phyloP scores from a whole-genome alignment of 1,140 invertebrate species.

The Armadillidium nasatum region DNA sequence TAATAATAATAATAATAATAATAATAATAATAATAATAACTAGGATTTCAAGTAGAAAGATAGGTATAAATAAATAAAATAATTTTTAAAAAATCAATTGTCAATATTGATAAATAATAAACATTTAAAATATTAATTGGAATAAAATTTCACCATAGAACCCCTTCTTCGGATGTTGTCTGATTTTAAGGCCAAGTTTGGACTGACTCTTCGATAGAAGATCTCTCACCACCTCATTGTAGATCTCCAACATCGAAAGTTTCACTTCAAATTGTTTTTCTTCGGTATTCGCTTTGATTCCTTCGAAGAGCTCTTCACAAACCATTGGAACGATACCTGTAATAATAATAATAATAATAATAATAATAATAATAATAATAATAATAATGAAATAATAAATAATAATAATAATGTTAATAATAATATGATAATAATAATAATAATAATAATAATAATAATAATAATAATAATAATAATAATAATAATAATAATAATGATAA shows the following conservation, averaged over 20 bases:
- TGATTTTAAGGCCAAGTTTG: slow-evolving; percentile 55
- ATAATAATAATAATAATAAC: too few relatives aligned
- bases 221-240: slow-evolving; percentile 61
- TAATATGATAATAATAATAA: neutral
- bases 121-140: too few relatives aligned
- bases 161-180: slow-evolving; percentile 60
- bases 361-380: slow-evolving; percentile 13
- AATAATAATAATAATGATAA: too few relatives aligned
- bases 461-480: too few relatives aligned
- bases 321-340: slow-evolving; percentile 60
- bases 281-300: slow-evolving; percentile 54
- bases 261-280: slow-evolving; percentile 52
- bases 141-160: slow-evolving; percentile 56
- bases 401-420: neutral
- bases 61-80: too few relatives aligned
- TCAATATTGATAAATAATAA: too few relatives aligned
- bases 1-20: too few relatives aligned
- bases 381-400: neutral
- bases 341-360: slow-evolving; percentile 32
- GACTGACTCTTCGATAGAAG: slow-evolving; percentile 52
- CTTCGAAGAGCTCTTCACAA: slow-evolving; percentile 58
- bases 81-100: too few relatives aligned
- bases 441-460: too few relatives aligned
- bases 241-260: slow-evolving; percentile 63
- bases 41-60: too few relatives aligned